Base-by-base conservation (phyloP, 2,797 vertebrate species). In the Pelochelys cantorii region DNA sequence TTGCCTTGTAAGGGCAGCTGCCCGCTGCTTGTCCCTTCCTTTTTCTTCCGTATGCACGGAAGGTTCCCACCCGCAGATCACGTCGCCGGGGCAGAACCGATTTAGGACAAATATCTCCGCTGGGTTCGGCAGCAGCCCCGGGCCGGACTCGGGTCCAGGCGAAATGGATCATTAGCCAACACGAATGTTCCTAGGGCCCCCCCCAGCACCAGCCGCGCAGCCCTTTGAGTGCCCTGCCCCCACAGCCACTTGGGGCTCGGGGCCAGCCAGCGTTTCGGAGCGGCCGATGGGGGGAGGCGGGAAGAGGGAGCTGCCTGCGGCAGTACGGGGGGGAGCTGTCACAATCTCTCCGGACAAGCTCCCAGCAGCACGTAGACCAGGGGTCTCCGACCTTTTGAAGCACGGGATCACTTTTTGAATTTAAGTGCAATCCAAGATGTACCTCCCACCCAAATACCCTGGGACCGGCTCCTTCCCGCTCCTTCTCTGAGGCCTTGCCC, bases 141-240 rank as follows among this genome's bases (percentile, higher is more conserved):
- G 7, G 23, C 25, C 42, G 48, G 22, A 11, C 42, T 25, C 37
- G 4, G 25, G 74, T 25, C 22, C 25, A 48, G 37, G 22, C 12
- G 37, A 75, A 48, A 48, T 23, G 5, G 34, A 23, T 48, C 37
- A 25, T 42, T 27, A 29, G 15, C n/a, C n/a, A 68, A 20, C 62
- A 68, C 31, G 17, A 27, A 5, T 42, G 27, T 52, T 25, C 5
- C 74, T 25, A 18, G 86, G 74, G 77, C 79, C 11, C 87, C 31
- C 42, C 2, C 0, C 8, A 0, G 48, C 34, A 8, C 20, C 48
- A 31, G 6, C 83, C n/a, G 31, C 22, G 2, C 17, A 0, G 52
- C 80, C 56, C 1, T 60, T 89, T 81, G 37, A 52, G 2, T 42
- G 92, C 79, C 15, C 78, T 59, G 12, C 57, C 27, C 56, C 60